Conservation (phyloP, 1,140 invertebrate genomes). For the Bursaphelenchus mucronatus region DNA sequence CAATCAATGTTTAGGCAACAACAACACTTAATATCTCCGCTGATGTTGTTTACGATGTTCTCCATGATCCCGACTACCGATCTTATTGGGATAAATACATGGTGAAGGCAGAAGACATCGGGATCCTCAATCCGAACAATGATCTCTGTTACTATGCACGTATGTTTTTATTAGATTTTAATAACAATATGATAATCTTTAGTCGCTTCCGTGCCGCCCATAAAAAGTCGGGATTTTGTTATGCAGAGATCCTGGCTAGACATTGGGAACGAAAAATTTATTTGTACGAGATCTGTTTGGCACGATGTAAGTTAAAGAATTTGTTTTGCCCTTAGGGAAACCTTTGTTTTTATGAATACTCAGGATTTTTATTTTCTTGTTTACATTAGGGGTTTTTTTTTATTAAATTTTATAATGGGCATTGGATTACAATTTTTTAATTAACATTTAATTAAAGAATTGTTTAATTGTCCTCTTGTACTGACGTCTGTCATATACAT, state of each 20-base stretch:
- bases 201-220: slow-evolving; percentile 80
- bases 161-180: slow-evolving; percentile 64
- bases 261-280: slow-evolving; percentile 75
- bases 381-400: slow-evolving; percentile 1
- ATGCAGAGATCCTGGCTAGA: slow-evolving; percentile 83
- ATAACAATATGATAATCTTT: slow-evolving; percentile 37
- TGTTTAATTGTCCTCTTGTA: too few species aligned
- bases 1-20: neutral
- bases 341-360: slow-evolving; percentile 3
- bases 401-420: slow-evolving; percentile 2
- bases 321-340: slow-evolving; percentile 15
- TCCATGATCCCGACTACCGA: slow-evolving; percentile 70
- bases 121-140: slow-evolving; percentile 83
- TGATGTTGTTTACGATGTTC: slow-evolving; percentile 76
- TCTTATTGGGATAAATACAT: slow-evolving; percentile 74
- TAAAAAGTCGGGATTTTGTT: slow-evolving; percentile 84
- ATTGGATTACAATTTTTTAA: too few species aligned
- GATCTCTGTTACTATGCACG: slow-evolving; percentile 86
- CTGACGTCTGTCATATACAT: too few species aligned
- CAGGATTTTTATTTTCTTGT: slow-evolving; percentile 10
- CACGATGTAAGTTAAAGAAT: slow-evolving; percentile 70
- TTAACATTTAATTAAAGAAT: too few species aligned
- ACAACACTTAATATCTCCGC: slow-evolving; percentile 68
- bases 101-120: slow-evolving; percentile 74
- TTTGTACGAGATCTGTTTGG: slow-evolving; percentile 82